A percentile compares a stretch with the other conserved stretches of the same genome.
phyloP scores from a whole-genome alignment of 2,797 vertebrate species.

The Notoglanidium macrostoma region DNA sequence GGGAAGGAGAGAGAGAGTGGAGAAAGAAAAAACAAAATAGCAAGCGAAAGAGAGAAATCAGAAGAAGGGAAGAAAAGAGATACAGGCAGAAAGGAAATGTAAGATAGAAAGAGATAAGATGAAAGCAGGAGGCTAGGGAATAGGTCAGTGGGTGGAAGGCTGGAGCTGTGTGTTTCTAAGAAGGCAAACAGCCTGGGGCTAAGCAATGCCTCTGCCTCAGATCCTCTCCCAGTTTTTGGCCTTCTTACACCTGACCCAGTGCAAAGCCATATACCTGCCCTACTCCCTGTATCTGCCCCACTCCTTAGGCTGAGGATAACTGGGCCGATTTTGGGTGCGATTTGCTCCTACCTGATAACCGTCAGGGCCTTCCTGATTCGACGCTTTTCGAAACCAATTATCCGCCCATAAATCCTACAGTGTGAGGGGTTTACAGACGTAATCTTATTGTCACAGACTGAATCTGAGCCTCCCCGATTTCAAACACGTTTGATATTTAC shows the following conservation, averaged over 20 bases:
- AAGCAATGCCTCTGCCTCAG: background rate
- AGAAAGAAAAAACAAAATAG: constrained; percentile 4
- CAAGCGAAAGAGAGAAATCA: constrained; percentile 8
- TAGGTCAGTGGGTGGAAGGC: constrained; percentile 19
- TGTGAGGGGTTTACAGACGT: too few species aligned
- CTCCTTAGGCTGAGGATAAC: too few species aligned
- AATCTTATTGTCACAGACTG: too few species aligned
- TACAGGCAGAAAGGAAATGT: constrained; percentile 28
- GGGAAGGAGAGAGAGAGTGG: background rate
- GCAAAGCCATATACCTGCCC: background rate
- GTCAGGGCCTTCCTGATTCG: too few species aligned
- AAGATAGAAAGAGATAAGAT: constrained; percentile 5
- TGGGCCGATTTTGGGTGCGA: too few species aligned
- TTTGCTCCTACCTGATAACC: too few species aligned
- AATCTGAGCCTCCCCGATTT: too few species aligned
- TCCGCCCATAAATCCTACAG: too few species aligned
- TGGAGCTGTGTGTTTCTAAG: constrained; percentile 19
- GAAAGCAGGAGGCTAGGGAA: constrained; percentile 19
- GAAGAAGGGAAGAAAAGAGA: constrained; percentile 25
- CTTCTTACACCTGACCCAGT: background rate
- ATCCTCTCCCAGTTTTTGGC: background rate
- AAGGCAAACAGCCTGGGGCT: background rate
- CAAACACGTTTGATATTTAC: too few species aligned
- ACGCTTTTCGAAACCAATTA: too few species aligned
- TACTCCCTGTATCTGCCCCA: background rate